Evolutionary conservation across 2,888 invertebrate species (phyloP).

Genomic region (Ecdyonurus torrentis): DNA sequence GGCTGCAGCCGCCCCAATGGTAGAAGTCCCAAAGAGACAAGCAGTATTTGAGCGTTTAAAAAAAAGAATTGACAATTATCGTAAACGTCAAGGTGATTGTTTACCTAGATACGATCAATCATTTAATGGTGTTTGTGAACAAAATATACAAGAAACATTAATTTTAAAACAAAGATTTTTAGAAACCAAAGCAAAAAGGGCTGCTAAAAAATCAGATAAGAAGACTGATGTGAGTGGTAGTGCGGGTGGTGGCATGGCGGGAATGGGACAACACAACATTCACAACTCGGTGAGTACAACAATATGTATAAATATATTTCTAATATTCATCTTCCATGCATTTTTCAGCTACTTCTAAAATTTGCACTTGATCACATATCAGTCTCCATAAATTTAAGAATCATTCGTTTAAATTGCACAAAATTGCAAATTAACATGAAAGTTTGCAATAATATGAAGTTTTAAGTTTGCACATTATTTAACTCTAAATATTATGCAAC

Average conservation of each 20-base stretch:
- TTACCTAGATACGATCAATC: slow-evolving; percentile 78
- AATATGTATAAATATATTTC: too few species aligned
- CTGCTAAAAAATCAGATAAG: slow-evolving; percentile 57
- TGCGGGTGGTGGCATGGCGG: neutral
- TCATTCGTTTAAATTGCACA: too few species aligned
- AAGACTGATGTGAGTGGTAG: slow-evolving; percentile 30
- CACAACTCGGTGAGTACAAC: neutral
- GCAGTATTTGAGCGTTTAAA: slow-evolving; percentile 71
- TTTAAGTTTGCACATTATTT: too few species aligned
- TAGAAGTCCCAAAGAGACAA: slow-evolving; percentile 45
- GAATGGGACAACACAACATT: neutral
- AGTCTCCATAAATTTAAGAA: too few species aligned
- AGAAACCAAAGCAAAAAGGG: slow-evolving; percentile 78
- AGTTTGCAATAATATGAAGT: too few species aligned
- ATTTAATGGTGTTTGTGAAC: slow-evolving; percentile 73
- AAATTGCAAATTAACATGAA: too few species aligned
- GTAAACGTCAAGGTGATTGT: slow-evolving; percentile 69
- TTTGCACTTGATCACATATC: too few species aligned
- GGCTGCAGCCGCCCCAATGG: slow-evolving; percentile 25
- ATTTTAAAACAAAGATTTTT: slow-evolving; percentile 76
- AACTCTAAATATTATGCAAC: too few species aligned
- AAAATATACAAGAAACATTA: slow-evolving; percentile 77
- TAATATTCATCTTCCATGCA: too few species aligned
- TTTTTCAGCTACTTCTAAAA: too few species aligned
- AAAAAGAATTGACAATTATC: slow-evolving; percentile 73